Evolutionary conservation across 1,140 invertebrate species (phyloP).

Genomic region (Zeugodacus cucurbitae): DNA sequence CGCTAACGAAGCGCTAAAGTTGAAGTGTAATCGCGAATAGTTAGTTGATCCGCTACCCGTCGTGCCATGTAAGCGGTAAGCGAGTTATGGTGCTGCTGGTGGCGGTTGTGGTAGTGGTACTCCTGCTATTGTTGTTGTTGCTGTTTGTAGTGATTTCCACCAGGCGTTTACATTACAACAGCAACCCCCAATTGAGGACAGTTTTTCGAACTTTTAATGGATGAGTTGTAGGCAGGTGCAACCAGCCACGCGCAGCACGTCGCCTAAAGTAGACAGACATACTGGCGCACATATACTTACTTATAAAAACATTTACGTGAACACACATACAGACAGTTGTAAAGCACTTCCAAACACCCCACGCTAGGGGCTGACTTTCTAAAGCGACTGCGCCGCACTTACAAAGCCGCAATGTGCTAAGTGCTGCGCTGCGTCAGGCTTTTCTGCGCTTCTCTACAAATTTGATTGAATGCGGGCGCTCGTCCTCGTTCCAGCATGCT

Average conservation of each 20-base stretch:
- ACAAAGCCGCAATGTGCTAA: not conserved
- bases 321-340: not conserved
- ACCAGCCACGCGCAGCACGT: not conserved
- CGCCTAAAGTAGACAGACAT: not conserved
- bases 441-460: not conserved
- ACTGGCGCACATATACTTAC: not conserved
- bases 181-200: slow-evolving; percentile 4
- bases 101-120: not conserved
- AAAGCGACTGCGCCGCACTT: not conserved
- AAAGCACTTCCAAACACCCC: not conserved
- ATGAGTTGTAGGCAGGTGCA: slow-evolving; percentile 11
- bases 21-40: slow-evolving; percentile 30
- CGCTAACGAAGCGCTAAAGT: slow-evolving; percentile 16
- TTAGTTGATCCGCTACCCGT: slow-evolving; percentile 5
- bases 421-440: not conserved
- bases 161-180: not conserved
- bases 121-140: not conserved
- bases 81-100: not conserved
- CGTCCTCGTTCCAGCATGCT: not conserved
- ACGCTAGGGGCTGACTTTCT: not conserved
- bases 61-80: not conserved
- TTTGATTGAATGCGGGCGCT: not conserved
- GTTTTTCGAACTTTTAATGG: slow-evolving; percentile 13
- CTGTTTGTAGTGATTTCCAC: not conserved
- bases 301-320: not conserved